These are phyloP conservation scores for Drosophila varians DNA, from an alignment of 1,140 invertebrate genomes.

Conservation along the genomic window DNA sequence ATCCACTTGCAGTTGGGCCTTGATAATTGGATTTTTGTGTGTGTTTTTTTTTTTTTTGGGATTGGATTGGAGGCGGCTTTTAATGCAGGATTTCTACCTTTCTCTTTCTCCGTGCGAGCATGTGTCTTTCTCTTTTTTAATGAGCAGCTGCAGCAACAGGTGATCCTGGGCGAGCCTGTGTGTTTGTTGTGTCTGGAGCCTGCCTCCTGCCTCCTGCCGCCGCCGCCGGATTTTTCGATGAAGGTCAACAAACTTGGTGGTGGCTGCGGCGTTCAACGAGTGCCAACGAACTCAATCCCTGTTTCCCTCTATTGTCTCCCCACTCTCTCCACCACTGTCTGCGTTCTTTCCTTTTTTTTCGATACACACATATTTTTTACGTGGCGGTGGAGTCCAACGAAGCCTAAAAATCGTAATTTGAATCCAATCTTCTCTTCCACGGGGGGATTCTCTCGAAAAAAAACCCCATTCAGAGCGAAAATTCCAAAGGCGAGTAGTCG, in stretches of 20 bases:
- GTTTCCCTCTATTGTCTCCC: not conserved
- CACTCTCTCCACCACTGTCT: constrained; percentile 14
- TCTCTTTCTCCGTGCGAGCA: not conserved
- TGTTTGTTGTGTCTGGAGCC: constrained; percentile 1
- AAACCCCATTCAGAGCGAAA: constrained; percentile 20
- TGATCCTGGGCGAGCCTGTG: constrained; percentile 54
- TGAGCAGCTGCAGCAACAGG: constrained; percentile 75
- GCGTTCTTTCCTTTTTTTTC: constrained; percentile 20
- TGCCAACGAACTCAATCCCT: constrained; percentile 59
- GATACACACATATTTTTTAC: constrained; percentile 42
- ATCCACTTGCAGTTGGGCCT: constrained; percentile 15
- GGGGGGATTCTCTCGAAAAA: constrained; percentile 61
- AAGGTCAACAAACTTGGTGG: constrained; percentile 79
- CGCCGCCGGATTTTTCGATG: constrained; percentile 51
- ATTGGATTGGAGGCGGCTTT: no score
- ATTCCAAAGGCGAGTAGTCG: constrained; percentile 37
- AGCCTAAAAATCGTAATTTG: constrained; percentile 78
- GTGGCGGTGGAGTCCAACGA: constrained; percentile 55
- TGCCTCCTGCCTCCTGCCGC: constrained; percentile 16
- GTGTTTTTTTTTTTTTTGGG: no score
- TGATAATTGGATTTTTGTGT: not conserved
- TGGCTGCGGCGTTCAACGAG: constrained; percentile 44
- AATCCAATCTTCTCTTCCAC: constrained; percentile 69
- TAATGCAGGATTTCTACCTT: not conserved
- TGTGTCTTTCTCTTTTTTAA: not conserved